Conservation (phyloP, 2,888 invertebrate genomes). For the Cerastis rubricosa region DNA sequence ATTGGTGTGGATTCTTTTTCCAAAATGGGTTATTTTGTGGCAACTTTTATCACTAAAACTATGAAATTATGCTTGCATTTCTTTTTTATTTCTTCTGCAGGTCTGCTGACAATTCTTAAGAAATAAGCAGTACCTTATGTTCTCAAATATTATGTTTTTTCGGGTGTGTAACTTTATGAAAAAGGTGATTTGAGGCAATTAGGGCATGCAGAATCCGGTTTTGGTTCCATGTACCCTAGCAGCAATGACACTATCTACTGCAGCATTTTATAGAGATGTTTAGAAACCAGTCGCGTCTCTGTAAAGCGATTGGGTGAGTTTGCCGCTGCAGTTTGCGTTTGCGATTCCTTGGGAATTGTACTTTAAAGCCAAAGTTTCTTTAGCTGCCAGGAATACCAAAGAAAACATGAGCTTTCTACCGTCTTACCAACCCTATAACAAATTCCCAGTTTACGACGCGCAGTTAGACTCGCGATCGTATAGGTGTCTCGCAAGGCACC, state of each 20-base stretch:
- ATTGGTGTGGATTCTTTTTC: neutral
- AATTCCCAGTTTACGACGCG: slow-evolving; percentile 44
- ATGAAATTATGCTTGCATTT: too few relatives aligned
- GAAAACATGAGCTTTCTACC: neutral
- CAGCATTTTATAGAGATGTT: neutral
- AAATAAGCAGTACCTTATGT: too few relatives aligned
- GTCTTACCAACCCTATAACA: slow-evolving; percentile 38
- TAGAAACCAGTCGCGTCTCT: neutral
- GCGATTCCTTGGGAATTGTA: neutral
- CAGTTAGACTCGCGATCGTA: slow-evolving; percentile 42
- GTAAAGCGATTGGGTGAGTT: neutral
- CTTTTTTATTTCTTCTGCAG: too few relatives aligned
- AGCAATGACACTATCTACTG: neutral
- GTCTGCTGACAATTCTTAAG: too few relatives aligned
- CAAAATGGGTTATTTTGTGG: neutral
- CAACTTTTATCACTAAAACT: neutral
- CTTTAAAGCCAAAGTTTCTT: neutral
- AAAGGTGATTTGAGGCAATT: too few relatives aligned
- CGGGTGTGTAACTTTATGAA: too few relatives aligned
- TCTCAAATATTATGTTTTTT: too few relatives aligned
- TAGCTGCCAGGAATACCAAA: neutral
- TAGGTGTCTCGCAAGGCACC: slow-evolving; percentile 28
- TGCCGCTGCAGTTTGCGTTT: neutral
- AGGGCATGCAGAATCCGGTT: too few relatives aligned
- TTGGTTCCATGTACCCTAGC: too few relatives aligned